Percentiles rank a stretch among this genome's conserved stretches.
Conservation (phyloP, 2,113 vertebrate species). For the Hippoglossus stenolepis region DNA sequence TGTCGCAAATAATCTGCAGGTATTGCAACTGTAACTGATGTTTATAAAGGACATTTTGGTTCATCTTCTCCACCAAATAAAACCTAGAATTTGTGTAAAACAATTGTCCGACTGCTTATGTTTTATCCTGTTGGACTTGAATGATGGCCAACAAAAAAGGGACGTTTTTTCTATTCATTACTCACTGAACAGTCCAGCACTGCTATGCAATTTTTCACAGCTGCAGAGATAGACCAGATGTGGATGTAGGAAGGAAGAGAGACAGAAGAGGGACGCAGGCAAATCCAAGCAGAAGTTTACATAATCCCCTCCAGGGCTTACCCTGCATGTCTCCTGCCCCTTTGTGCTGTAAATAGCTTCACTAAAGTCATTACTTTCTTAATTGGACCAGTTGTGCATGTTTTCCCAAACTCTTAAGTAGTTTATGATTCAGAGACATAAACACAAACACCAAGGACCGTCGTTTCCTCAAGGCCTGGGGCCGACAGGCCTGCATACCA, state of each 20-base stretch:
- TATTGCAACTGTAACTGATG: no score
- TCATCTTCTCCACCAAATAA: not conserved
- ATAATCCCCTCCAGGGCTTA: constrained; percentile 59
- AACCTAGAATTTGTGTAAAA: not conserved
- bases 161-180: no score
- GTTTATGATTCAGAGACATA: constrained; percentile 73
- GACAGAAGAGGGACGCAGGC: not conserved
- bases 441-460: constrained; percentile 43
- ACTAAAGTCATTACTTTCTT: constrained; percentile 75
- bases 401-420: constrained; percentile 74
- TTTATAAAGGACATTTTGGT: not conserved
- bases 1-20: no score
- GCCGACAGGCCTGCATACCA: constrained; percentile 59
- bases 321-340: constrained; percentile 57
- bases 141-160: no score
- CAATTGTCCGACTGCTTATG: not conserved
- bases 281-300: constrained; percentile 22
- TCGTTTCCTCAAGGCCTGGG: constrained; percentile 53
- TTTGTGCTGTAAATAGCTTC: constrained; percentile 65
- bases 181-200: not conserved
- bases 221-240: constrained; percentile 54
- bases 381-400: constrained; percentile 72
- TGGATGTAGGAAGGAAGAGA: constrained; percentile 1
- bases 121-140: no score
- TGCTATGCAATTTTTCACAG: not conserved